A percentile compares a stretch with the other conserved stretches of the same genome.
phyloP scores from a whole-genome alignment of 2,797 vertebrate genomes.

The Esox masquinongy region DNA sequence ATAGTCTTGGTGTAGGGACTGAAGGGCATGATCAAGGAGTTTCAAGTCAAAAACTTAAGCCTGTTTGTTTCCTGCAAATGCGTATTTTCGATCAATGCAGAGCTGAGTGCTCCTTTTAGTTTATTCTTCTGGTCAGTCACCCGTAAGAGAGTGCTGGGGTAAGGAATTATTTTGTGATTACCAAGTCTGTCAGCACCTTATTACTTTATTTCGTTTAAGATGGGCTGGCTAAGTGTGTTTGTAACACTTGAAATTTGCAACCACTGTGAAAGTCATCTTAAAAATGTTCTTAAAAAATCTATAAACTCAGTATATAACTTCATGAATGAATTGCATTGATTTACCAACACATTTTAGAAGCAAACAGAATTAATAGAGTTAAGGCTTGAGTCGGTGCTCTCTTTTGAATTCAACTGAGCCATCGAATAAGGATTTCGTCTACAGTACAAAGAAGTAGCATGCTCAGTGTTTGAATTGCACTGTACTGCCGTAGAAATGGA shows the following conservation, averaged over 20 bases:
- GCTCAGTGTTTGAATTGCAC: constrained; percentile 5
- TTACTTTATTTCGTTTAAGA: no score
- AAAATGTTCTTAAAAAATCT: background rate
- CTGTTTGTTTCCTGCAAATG: no score
- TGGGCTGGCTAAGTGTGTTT: background rate
- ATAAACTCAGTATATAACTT: background rate
- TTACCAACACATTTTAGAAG: background rate
- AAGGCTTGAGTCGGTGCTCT: background rate
- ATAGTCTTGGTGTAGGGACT: background rate
- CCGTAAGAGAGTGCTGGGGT: no score
- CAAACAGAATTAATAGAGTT: background rate
- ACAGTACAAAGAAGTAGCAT: background rate
- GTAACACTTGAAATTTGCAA: background rate
- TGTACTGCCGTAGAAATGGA: background rate
- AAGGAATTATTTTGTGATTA: no score
- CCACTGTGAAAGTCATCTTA: background rate
- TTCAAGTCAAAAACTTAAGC: no score
- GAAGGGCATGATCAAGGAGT: background rate
- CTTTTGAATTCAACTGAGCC: background rate
- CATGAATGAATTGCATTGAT: background rate
- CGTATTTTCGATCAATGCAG: no score
- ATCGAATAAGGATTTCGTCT: background rate
- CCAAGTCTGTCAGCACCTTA: no score
- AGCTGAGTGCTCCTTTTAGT: no score
- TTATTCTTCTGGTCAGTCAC: no score